These are phyloP conservation scores for Oopsacas minuta DNA, from an alignment of 37 sponge, comb jelly and placozoan species.

Conservation along the genomic window DNA sequence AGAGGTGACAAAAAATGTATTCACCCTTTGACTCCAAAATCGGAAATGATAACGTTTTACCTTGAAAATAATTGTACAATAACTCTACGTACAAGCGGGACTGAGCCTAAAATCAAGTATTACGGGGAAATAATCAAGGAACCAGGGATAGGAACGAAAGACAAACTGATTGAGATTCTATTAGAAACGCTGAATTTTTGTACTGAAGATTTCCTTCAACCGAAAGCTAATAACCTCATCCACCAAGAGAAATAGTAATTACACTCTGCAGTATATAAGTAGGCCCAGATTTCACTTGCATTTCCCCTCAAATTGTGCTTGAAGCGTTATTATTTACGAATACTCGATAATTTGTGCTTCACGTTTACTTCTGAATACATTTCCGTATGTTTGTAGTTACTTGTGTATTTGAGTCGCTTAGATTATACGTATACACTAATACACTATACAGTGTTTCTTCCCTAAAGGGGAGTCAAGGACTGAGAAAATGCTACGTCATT, in stretches of 20 bases:
- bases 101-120: slow-evolving; percentile 98
- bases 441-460: too few species aligned
- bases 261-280: too few species aligned
- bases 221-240: slow-evolving; percentile 24
- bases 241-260: slow-evolving; percentile 17
- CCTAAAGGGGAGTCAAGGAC: too few species aligned
- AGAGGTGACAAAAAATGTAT: neutral
- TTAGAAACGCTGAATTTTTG: slow-evolving; percentile 1
- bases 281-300: too few species aligned
- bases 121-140: slow-evolving; percentile 60
- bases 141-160: slow-evolving; percentile 27
- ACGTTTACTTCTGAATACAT: too few species aligned
- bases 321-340: too few species aligned
- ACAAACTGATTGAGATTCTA: slow-evolving; percentile 17
- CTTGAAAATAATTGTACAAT: slow-evolving; percentile 69
- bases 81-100: slow-evolving; percentile 90
- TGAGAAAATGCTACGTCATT: too few species aligned
- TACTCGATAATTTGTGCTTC: too few species aligned
- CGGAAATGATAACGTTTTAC: slow-evolving; percentile 80
- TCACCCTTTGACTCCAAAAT: slow-evolving; percentile 60
- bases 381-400: too few species aligned
- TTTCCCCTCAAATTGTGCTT: too few species aligned
- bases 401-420: too few species aligned
- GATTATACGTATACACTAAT: too few species aligned
- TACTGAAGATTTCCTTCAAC: slow-evolving; percentile 29